Percentiles rank a stretch among this genome's conserved stretches.
These are phyloP conservation scores for Quiscalus mexicanus DNA, from an alignment of 2,113 vertebrate genomes.

Conservation along the genomic window DNA sequence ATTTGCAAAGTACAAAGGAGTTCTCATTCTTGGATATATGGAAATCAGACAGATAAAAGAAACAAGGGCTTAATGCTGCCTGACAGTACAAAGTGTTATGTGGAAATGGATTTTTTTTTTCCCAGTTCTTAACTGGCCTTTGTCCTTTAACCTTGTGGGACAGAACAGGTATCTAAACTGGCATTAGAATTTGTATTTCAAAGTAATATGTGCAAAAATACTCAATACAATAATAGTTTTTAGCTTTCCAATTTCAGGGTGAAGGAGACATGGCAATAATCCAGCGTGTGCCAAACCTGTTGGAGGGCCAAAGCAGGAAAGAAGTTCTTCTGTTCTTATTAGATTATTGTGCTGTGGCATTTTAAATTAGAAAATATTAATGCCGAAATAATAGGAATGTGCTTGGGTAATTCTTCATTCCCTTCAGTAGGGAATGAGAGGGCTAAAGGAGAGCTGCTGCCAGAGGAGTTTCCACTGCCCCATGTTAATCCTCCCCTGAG, in stretches of 20 bases:
- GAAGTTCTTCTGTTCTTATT: not conserved
- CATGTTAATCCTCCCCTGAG: too few relatives aligned
- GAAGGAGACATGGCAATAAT: not conserved
- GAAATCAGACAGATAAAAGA: not conserved
- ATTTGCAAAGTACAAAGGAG: not conserved
- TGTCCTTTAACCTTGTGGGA: constrained; percentile 50
- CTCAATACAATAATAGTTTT: not conserved
- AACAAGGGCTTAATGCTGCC: not conserved
- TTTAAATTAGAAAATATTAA: not conserved
- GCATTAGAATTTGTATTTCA: constrained; percentile 62
- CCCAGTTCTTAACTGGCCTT: not conserved
- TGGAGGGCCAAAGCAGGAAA: not conserved
- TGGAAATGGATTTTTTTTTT: constrained; percentile 24
- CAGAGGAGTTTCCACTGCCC: too few relatives aligned
- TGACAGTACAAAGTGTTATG: not conserved
- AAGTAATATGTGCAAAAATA: constrained; percentile 49
- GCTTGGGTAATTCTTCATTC: not conserved
- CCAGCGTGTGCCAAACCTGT: not conserved
- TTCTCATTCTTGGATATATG: not conserved
- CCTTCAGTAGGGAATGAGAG: not conserved
- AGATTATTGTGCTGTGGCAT: not conserved
- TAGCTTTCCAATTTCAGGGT: not conserved
- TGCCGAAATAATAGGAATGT: not conserved
- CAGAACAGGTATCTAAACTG: not conserved
- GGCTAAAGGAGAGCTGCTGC: too few relatives aligned